A percentile compares a stretch with the other conserved stretches of the same genome.
phyloP scores from a whole-genome alignment of 1,140 invertebrate genomes.

The Drosophila asahinai region DNA sequence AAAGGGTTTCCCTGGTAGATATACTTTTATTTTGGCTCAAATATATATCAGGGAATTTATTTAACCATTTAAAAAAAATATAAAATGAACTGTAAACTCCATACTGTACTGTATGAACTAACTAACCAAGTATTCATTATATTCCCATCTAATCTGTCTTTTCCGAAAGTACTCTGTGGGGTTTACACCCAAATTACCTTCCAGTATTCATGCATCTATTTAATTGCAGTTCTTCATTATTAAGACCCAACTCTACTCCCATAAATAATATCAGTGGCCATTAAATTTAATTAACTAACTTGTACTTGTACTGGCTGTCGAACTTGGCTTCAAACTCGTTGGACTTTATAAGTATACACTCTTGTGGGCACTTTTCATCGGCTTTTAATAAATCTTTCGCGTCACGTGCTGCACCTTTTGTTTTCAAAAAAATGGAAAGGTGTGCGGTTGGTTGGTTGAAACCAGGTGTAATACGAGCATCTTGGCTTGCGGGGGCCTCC shows the following conservation, averaged over 20 bases:
- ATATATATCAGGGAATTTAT: background rate
- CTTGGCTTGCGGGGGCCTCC: slow-evolving; percentile 32
- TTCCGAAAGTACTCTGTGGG: too few relatives aligned
- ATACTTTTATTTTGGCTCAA: background rate
- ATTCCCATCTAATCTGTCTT: too few relatives aligned
- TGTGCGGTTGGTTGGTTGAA: slow-evolving; percentile 4
- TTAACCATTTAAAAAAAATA: too few relatives aligned
- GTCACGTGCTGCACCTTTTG: slow-evolving; percentile 32
- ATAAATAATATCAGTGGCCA: background rate
- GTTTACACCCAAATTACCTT: too few relatives aligned
- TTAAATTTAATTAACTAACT: slow-evolving; percentile 5
- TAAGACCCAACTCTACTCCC: too few relatives aligned
- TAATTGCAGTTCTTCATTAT: too few relatives aligned
- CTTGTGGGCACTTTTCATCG: background rate
- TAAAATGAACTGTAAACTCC: too few relatives aligned
- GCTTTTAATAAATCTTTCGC: slow-evolving; percentile 28
- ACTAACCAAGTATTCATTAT: too few relatives aligned
- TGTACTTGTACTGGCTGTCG: background rate
- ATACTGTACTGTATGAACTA: too few relatives aligned
- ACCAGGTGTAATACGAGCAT: slow-evolving; percentile 13
- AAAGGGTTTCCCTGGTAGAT: background rate
- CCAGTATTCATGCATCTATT: too few relatives aligned
- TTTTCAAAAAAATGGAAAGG: slow-evolving; percentile 10
- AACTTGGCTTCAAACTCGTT: background rate
- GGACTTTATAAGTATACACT: background rate